Conservation (phyloP, 2,888 invertebrate species). For the Netelia virgata region DNA sequence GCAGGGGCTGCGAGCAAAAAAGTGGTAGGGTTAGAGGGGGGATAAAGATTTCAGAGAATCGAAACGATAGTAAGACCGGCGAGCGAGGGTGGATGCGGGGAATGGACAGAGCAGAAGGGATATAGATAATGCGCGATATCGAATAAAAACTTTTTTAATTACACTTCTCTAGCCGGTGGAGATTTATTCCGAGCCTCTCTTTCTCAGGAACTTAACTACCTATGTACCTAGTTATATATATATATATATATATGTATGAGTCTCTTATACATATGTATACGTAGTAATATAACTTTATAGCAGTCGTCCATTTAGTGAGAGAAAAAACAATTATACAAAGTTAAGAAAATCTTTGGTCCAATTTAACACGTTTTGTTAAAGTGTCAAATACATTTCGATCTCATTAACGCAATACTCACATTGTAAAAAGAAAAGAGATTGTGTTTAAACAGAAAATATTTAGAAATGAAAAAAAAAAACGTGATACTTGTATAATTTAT, state of each 20-base stretch:
- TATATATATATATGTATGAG: slow-evolving; percentile 22
- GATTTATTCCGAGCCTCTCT: slow-evolving; percentile 59
- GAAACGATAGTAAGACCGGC: slow-evolving; percentile 44
- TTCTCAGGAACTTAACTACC: slow-evolving; percentile 24
- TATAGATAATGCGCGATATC: slow-evolving; percentile 51
- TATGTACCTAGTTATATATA: not conserved
- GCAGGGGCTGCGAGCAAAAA: not conserved
- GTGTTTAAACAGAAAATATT: too few relatives aligned
- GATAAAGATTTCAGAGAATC: slow-evolving; percentile 23
- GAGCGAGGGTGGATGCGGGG: not conserved
- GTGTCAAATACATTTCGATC: too few relatives aligned
- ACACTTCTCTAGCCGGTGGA: slow-evolving; percentile 47
- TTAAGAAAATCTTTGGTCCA: too few relatives aligned
- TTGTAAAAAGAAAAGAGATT: too few relatives aligned
- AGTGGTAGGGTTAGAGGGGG: not conserved
- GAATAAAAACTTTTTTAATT: slow-evolving; percentile 69
- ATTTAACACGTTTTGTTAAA: too few relatives aligned
- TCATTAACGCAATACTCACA: too few relatives aligned
- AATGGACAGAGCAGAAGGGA: slow-evolving; percentile 8
- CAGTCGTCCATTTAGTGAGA: too few relatives aligned
- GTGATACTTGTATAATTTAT: too few relatives aligned
- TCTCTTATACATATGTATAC: slow-evolving; percentile 3
- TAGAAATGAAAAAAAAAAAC: too few relatives aligned
- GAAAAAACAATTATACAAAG: too few relatives aligned
- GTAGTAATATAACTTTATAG: not conserved